Evolutionary conservation across 2,888 invertebrate genomes (phyloP).

Genomic region (Chrysolina haemoptera): DNA sequence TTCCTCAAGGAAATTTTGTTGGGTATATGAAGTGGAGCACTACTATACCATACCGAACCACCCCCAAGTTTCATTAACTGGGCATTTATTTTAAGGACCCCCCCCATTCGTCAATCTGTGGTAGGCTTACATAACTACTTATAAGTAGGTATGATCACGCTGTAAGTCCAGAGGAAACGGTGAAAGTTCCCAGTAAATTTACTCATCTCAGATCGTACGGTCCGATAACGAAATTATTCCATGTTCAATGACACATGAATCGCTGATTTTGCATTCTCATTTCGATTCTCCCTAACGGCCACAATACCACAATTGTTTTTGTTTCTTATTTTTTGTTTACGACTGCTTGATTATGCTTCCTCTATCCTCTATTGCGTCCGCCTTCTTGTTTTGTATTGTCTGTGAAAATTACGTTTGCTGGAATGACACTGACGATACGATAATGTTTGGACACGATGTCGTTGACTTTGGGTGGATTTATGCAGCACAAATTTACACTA

Average conservation of each 20-base stretch:
- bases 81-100: too few species aligned
- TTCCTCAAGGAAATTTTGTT: too few species aligned
- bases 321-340: neutral
- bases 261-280: conserved; percentile 20
- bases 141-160: conserved; percentile 12
- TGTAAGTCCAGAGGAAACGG: conserved; percentile 19
- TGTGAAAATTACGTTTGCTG: neutral
- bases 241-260: conserved; percentile 31
- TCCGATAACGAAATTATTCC: conserved; percentile 40
- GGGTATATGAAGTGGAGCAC: too few species aligned
- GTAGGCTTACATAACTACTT: neutral
- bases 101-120: too few species aligned
- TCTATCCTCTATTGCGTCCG: neutral
- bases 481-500: too few species aligned
- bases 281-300: conserved; percentile 8
- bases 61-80: too few species aligned
- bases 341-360: neutral
- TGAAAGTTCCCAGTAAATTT: conserved; percentile 37
- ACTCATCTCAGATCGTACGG: conserved; percentile 37
- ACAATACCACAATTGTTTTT: neutral
- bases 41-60: too few species aligned
- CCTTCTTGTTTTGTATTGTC: neutral
- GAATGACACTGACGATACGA: neutral
- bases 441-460: too few species aligned
- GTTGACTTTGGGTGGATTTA: too few species aligned